These are phyloP conservation scores for Hedya salicella DNA, from an alignment of 2,888 invertebrate genomes.

Conservation along the genomic window DNA sequence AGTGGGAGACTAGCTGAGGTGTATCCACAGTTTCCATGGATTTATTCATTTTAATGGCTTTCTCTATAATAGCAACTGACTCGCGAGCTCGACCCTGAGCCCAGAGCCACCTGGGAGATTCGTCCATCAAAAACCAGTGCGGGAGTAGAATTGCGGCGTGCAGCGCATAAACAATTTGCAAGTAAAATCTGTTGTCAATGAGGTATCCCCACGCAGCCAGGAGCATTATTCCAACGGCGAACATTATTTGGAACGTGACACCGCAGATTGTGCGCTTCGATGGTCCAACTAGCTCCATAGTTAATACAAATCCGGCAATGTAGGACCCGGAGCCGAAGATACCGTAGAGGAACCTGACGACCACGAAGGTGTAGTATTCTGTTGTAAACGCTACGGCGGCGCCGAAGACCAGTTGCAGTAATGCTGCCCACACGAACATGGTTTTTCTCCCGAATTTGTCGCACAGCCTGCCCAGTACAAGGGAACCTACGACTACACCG, in stretches of 20 bases:
- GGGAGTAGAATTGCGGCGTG: slow-evolving; percentile 89
- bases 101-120: slow-evolving; percentile 96
- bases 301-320: slow-evolving; percentile 87
- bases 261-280: slow-evolving; percentile 92
- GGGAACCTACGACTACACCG: slow-evolving; percentile 92
- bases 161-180: slow-evolving; percentile 91
- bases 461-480: slow-evolving; percentile 90
- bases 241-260: slow-evolving; percentile 91
- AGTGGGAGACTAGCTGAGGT: slow-evolving; percentile 86
- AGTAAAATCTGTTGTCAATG: slow-evolving; percentile 88
- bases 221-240: slow-evolving; percentile 92
- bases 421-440: slow-evolving; percentile 90
- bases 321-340: slow-evolving; percentile 93
- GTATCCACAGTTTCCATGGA: slow-evolving; percentile 86
- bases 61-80: slow-evolving; percentile 90
- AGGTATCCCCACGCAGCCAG: slow-evolving; percentile 93
- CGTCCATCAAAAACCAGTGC: slow-evolving; percentile 94
- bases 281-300: slow-evolving; percentile 94
- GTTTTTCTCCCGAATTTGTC: slow-evolving; percentile 92
- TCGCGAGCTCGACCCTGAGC: slow-evolving; percentile 90
- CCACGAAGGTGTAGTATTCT: slow-evolving; percentile 89
- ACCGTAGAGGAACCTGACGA: slow-evolving; percentile 89
- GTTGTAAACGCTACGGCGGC: slow-evolving; percentile 90
- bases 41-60: slow-evolving; percentile 89
- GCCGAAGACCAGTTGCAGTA: slow-evolving; percentile 89